Percentiles rank a stretch among this genome's conserved stretches.
phyloP scores from a whole-genome alignment of 30 jellyfish, hydroid and myxozoan genomes.

The Sanderia malayensis region DNA sequence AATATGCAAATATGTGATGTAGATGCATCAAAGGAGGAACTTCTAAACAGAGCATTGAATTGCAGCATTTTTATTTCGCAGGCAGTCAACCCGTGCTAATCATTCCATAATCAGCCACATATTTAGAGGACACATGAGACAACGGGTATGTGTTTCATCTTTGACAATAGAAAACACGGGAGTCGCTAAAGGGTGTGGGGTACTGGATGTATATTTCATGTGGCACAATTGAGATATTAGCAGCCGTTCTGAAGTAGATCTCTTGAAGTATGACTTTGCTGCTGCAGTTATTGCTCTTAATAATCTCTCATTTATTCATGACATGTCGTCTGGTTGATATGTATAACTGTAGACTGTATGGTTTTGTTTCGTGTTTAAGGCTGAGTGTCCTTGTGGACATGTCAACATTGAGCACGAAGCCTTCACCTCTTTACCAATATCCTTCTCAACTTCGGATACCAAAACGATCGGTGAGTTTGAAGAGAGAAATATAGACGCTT shows the following conservation, averaged over 20 bases:
- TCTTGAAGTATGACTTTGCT: background rate
- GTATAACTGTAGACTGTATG: too few relatives aligned
- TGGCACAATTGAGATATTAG: background rate
- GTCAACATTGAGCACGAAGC: constrained; percentile 32
- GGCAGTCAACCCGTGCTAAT: constrained; percentile 55
- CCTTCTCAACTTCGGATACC: constrained; percentile 25
- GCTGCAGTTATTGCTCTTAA: background rate
- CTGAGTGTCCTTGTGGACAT: constrained; percentile 66
- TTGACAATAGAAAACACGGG: background rate
- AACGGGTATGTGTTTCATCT: constrained; percentile 34
- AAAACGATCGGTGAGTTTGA: constrained; percentile 45
- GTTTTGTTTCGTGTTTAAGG: constrained; percentile 27
- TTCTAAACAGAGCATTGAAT: background rate
- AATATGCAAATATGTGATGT: background rate
- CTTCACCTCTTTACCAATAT: constrained; percentile 49
- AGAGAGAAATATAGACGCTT: too few relatives aligned
- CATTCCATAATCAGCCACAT: constrained; percentile 74
- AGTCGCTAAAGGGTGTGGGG: background rate
- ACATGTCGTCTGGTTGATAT: too few relatives aligned
- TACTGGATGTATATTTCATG: background rate
- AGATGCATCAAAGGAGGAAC: too few relatives aligned
- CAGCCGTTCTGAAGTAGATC: background rate
- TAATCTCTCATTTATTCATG: background rate
- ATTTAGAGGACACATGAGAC: constrained; percentile 75
- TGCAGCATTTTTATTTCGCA: background rate